These are phyloP conservation scores for Hoplodrina ambigua DNA, from an alignment of 2,888 invertebrate species.

Conservation along the genomic window DNA sequence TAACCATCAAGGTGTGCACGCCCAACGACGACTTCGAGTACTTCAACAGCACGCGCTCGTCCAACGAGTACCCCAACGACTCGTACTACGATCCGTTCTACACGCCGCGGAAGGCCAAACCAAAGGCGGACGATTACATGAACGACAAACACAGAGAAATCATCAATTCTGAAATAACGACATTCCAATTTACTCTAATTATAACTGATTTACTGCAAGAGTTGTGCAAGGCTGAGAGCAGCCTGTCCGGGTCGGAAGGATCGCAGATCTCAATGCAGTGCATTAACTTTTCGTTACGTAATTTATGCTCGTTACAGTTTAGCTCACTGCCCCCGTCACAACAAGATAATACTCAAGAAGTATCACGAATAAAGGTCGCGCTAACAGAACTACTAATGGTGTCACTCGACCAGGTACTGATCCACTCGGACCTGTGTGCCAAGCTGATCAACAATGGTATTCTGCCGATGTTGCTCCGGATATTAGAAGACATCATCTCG, in stretches of 20 bases:
- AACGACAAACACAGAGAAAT: conserved; percentile 88
- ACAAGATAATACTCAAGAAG: conserved; percentile 76
- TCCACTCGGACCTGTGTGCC: conserved; percentile 88
- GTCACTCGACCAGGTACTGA: conserved; percentile 89
- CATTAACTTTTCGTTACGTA: conserved; percentile 91
- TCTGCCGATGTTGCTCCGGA: conserved; percentile 90
- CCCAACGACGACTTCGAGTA: conserved; percentile 91
- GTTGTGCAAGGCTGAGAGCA: conserved; percentile 88
- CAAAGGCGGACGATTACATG: conserved; percentile 88
- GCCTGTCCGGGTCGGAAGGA: conserved; percentile 87
- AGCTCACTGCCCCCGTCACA: conserved; percentile 82
- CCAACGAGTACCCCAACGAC: conserved; percentile 81
- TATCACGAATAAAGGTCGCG: conserved; percentile 88
- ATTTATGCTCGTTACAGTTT: conserved; percentile 91
- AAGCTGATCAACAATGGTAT: conserved; percentile 91
- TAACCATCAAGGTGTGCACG: conserved; percentile 89
- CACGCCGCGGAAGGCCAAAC: conserved; percentile 81
- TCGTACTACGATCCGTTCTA: conserved; percentile 78
- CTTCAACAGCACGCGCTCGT: conserved; percentile 86
- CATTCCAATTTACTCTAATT: conserved; percentile 90
- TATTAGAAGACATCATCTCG: conserved; percentile 90
- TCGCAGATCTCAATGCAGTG: conserved; percentile 90
- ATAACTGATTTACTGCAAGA: conserved; percentile 90
- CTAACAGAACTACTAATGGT: conserved; percentile 90
- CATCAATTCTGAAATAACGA: conserved; percentile 87